Conservation (phyloP, 2,113 vertebrate species). For the Antennarius striatus region DNA sequence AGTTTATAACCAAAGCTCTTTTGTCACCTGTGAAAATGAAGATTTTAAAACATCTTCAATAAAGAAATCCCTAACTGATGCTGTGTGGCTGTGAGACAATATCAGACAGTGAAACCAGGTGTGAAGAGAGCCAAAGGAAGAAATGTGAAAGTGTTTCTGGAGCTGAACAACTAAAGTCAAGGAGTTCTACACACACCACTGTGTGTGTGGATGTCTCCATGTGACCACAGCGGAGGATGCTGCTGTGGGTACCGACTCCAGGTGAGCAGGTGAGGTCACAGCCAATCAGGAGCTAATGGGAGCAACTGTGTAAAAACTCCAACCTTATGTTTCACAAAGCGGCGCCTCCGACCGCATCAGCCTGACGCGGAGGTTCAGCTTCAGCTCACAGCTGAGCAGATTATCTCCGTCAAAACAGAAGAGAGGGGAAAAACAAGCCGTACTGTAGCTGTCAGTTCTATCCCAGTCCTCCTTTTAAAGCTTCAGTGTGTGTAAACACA, state of each 20-base stretch:
- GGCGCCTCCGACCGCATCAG: conserved; percentile 69
- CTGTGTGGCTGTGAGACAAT: no score
- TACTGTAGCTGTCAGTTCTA: conserved; percentile 80
- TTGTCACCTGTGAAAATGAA: no score
- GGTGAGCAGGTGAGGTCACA: conserved; percentile 77
- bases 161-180: conserved; percentile 35
- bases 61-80: no score
- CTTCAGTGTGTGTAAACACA: conserved; percentile 66
- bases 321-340: conserved; percentile 79
- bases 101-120: no score
- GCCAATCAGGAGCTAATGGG: conserved; percentile 74
- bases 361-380: conserved; percentile 68
- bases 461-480: conserved; percentile 64
- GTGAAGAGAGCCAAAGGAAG: no score
- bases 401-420: conserved; percentile 62
- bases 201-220: conserved; percentile 69
- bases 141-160: no score
- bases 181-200: conserved; percentile 54
- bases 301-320: conserved; percentile 68
- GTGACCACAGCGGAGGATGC: conserved; percentile 65
- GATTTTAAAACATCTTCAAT: no score
- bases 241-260: conserved; percentile 48
- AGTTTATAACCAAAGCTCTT: no score
- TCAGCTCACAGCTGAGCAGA: conserved; percentile 46
- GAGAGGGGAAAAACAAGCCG: conserved; percentile 60